Percentiles rank a stretch among this genome's conserved stretches.
These are phyloP conservation scores for Potorous gilbertii DNA, from an alignment of 2,797 vertebrate species.

Conservation along the genomic window DNA sequence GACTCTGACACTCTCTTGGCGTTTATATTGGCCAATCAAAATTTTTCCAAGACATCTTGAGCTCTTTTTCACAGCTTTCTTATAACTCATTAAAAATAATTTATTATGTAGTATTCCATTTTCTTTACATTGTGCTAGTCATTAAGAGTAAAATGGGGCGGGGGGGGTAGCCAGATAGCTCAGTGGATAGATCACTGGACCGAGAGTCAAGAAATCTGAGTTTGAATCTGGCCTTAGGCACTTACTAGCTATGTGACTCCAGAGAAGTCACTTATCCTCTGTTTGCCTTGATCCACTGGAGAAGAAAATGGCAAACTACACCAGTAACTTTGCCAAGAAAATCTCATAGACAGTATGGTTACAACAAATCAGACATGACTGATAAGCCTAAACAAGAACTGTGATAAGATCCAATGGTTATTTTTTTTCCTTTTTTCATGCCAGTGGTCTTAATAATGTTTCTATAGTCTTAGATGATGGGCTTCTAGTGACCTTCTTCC, in stretches of 20 bases:
- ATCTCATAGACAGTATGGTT: neutral
- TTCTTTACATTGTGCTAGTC: neutral
- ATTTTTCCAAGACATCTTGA: slow-evolving; percentile 52
- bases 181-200: neutral
- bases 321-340: neutral
- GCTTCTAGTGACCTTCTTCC: neutral
- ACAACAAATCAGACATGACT: neutral
- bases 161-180: slow-evolving; percentile 5
- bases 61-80: slow-evolving; percentile 51
- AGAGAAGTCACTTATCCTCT: neutral
- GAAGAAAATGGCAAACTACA: neutral
- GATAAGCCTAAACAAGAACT: slow-evolving; percentile 19
- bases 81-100: slow-evolving; percentile 35
- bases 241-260: neutral
- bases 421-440: slow-evolving; percentile 30
- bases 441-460: neutral
- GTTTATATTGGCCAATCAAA: slow-evolving; percentile 41
- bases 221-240: neutral
- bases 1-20: slow-evolving; percentile 40
- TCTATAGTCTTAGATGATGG: neutral
- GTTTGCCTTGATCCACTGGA: neutral
- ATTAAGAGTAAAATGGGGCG: neutral
- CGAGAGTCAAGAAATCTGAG: slow-evolving; percentile 22
- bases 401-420: neutral
- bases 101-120: slow-evolving; percentile 8